Evolutionary conservation across 2,888 invertebrate species (phyloP).

Genomic region (Hydraecia micacea): DNA sequence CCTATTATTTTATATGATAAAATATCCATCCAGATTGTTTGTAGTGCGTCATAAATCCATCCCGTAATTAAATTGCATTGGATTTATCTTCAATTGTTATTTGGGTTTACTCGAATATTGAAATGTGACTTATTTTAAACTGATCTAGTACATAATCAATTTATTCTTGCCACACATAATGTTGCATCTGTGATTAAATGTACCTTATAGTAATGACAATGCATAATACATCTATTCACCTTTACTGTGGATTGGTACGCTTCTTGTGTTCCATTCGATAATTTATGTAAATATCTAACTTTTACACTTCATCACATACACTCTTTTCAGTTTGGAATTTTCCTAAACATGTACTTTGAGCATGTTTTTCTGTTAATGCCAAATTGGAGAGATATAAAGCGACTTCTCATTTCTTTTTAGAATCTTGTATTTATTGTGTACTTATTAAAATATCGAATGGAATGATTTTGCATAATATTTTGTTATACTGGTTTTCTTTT

Average conservation of each 20-base stretch:
- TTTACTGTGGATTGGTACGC: slow-evolving; percentile 59
- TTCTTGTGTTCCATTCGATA: slow-evolving; percentile 59
- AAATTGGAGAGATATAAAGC: slow-evolving; percentile 71
- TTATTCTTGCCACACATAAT: slow-evolving; percentile 80
- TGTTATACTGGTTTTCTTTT: slow-evolving; percentile 50
- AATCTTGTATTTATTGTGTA: slow-evolving; percentile 14
- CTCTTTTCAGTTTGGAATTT: slow-evolving; percentile 77
- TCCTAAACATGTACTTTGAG: slow-evolving; percentile 66
- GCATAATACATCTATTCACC: slow-evolving; percentile 71
- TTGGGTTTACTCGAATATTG: slow-evolving; percentile 51
- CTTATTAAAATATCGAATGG: slow-evolving; percentile 56
- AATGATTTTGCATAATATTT: slow-evolving; percentile 56
- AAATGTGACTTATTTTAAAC: slow-evolving; percentile 47
- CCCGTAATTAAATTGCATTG: slow-evolving; percentile 52
- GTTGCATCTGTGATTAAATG: slow-evolving; percentile 85
- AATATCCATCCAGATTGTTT: slow-evolving; percentile 25
- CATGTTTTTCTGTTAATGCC: slow-evolving; percentile 72
- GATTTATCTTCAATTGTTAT: slow-evolving; percentile 74
- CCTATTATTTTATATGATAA: slow-evolving; percentile 29
- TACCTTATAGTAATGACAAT: slow-evolving; percentile 73
- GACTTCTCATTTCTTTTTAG: slow-evolving; percentile 24
- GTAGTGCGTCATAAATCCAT: slow-evolving; percentile 44
- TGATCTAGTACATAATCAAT: slow-evolving; percentile 50
- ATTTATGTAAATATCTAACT: slow-evolving; percentile 36
- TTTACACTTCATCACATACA: slow-evolving; percentile 25